Percentiles rank a stretch among this genome's conserved stretches.
These are phyloP conservation scores for Dasypolia templi DNA, from an alignment of 2,888 invertebrate species.

Conservation along the genomic window DNA sequence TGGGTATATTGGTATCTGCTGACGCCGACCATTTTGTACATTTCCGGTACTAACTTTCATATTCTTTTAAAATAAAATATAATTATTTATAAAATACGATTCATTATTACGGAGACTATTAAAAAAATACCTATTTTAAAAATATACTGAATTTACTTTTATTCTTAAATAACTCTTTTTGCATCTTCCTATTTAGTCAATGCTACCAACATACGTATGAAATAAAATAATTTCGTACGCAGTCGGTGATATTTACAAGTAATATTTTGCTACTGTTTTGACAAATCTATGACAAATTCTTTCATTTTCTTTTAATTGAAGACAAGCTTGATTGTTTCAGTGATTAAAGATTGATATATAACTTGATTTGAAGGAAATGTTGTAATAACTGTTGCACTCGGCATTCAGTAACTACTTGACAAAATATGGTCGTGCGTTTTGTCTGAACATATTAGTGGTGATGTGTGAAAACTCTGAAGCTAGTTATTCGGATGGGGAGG, in stretches of 20 bases:
- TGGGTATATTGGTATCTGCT: conserved; percentile 83
- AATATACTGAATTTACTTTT: not conserved
- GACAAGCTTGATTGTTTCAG: conserved; percentile 66
- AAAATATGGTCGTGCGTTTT: conserved; percentile 89
- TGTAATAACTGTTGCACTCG: conserved; percentile 82
- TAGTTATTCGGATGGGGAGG: conserved; percentile 93
- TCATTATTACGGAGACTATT: not conserved
- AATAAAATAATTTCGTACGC: conserved; percentile 87
- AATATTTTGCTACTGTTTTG: conserved; percentile 88
- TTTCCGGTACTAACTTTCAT: conserved; percentile 75
- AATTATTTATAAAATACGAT: not conserved
- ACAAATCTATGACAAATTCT: conserved; percentile 79
- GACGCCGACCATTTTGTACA: conserved; percentile 82
- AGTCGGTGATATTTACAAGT: conserved; percentile 90
- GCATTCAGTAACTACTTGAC: conserved; percentile 81
- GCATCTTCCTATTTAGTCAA: conserved; percentile 67
- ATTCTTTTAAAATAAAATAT: conserved; percentile 9
- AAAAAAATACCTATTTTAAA: not conserved
- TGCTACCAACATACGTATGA: conserved; percentile 79
- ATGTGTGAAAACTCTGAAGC: conserved; percentile 94
- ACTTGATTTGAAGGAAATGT: conserved; percentile 74
- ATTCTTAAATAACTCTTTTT: not conserved
- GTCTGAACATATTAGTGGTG: conserved; percentile 84
- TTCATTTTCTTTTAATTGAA: conserved; percentile 63
- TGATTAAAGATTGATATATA: conserved; percentile 65